Evolutionary conservation across 2,888 invertebrate genomes (phyloP), one percentile per base, ranked within the genome.

Genomic region (Crepidodera aurea): DNA sequence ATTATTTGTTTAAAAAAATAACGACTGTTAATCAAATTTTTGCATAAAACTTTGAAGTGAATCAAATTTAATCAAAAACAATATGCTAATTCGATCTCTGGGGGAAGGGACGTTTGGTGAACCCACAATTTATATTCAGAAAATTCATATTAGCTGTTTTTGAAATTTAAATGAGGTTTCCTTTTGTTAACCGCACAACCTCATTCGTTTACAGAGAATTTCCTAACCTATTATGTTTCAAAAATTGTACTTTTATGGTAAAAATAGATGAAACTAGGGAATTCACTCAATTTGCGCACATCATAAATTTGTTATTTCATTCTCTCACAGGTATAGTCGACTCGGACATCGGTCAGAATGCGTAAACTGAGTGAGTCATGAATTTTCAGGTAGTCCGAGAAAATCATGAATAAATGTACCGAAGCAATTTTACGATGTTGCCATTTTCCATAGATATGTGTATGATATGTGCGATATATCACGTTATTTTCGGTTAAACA

Each of bases 61-160:
- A 34, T 59, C n/a, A 37, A 51, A 59, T 53, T 51, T 51, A 59
- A 51, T 34, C 51, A 25, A 51, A 51, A 51, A 51, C 51, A 60
- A 60, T 55, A 60, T 54, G 60, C 40, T 55, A 55, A 50, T 54
- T 54, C 40, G 12, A 44, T 56, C 48, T 51, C 51, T 18, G 39
- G 39, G 56, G 51, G 42, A 8, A 48, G 5, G 48, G 48, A 22
- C 27, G 6, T 27, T 27, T 48, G 12, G 27, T 27, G 8, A 32
- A 50, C 48, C 48, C 12, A 27, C 34, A 48, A 57, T 57, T 57
- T 57, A 57, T 57, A 57, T 57, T 57, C 57, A 57, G 48, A 50
- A 57, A 57, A 57, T 57, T 57, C 48, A 57, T 57, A 57, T 57
- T 57, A 50, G 48, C 57, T 39, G 29, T 39, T 57, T 57, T 57